phyloP scores from a whole-genome alignment of 2,888 invertebrate species.

The Cosmia pyralina region DNA sequence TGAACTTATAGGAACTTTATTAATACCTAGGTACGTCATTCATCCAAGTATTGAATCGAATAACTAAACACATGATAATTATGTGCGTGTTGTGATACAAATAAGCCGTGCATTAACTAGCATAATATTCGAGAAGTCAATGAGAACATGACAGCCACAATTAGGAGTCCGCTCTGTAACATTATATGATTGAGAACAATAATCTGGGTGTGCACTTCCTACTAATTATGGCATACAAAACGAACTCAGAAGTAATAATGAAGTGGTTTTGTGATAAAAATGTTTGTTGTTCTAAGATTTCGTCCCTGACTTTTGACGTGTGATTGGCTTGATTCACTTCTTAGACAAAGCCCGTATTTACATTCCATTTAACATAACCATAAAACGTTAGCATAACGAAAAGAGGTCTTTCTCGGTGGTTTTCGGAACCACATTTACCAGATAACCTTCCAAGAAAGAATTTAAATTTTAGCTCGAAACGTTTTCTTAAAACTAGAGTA shows the following conservation, averaged over 20 bases:
- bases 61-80: slow-evolving; percentile 30
- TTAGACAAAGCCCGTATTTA: neutral
- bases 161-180: slow-evolving; percentile 40
- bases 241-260: slow-evolving; percentile 18
- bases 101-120: slow-evolving; percentile 19
- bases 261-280: slow-evolving; percentile 2
- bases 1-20: slow-evolving; percentile 53
- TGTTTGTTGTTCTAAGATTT: slow-evolving; percentile 11
- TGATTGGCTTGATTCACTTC: neutral
- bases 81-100: slow-evolving; percentile 8
- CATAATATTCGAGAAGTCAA: slow-evolving; percentile 39
- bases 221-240: slow-evolving; percentile 47
- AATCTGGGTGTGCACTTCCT: slow-evolving; percentile 42
- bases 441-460: neutral
- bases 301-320: neutral
- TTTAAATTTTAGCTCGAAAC: neutral
- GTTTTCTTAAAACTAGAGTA: neutral
- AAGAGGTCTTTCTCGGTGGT: neutral
- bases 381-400: neutral
- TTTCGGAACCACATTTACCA: neutral
- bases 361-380: neutral
- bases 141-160: slow-evolving; percentile 57
- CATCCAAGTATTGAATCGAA: slow-evolving; percentile 12
- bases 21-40: slow-evolving; percentile 38
- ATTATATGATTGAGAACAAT: slow-evolving; percentile 47